Evolutionary conservation across 92 coral and sea anemone genomes (phyloP).

Genomic region (Epizoanthus ramosus): DNA sequence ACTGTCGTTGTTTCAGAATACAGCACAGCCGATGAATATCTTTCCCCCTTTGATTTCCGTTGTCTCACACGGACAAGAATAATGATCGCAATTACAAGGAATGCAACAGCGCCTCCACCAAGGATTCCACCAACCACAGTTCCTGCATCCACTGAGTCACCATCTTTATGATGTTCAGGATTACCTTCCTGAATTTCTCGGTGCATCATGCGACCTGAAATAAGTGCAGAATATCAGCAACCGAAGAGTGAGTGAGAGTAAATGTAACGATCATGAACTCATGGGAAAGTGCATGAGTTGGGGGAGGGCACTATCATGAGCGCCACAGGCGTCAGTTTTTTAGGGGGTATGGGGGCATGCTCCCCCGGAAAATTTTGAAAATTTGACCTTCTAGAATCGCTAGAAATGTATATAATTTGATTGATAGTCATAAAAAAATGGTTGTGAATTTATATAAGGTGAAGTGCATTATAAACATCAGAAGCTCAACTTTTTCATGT

Average conservation of each 20-base stretch:
- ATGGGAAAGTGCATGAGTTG: no score
- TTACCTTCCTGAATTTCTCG: background rate
- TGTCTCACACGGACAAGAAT: background rate
- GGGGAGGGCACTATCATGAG: no score
- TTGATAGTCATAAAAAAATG: no score
- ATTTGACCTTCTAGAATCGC: no score
- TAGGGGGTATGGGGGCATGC: no score
- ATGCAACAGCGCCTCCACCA: conserved; percentile 54
- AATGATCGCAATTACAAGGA: conserved; percentile 38
- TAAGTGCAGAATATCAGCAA: background rate
- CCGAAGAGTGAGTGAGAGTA: background rate
- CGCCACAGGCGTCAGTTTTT: no score
- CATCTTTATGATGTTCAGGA: conserved; percentile 14
- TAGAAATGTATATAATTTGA: no score
- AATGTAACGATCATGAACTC: no score
- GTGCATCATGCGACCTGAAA: background rate
- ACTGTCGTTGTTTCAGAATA: conserved; percentile 19
- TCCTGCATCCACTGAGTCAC: conserved; percentile 22
- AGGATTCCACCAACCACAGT: conserved; percentile 63
- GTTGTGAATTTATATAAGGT: no score
- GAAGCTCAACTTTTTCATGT: no score
- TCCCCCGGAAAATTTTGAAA: no score
- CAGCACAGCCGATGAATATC: conserved; percentile 15
- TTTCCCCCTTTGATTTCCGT: conserved; percentile 3
- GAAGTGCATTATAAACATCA: no score